Evolutionary conservation across 2,113 vertebrate species (phyloP).

Genomic region (Lipotes vexillifer): DNA sequence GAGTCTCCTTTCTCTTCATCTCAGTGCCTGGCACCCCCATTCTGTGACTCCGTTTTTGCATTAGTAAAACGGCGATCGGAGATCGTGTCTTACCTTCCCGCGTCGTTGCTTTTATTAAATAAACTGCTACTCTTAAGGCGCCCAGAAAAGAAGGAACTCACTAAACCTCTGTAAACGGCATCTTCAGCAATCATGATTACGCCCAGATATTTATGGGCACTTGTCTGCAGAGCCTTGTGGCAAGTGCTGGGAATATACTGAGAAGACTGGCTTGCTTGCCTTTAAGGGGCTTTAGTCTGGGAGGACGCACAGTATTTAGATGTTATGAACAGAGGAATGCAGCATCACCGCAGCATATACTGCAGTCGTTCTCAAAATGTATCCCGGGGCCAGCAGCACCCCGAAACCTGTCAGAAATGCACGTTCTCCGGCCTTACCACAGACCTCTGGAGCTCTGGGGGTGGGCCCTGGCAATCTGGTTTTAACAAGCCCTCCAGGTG

Average conservation of each 20-base stretch:
- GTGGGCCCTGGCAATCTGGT: background rate
- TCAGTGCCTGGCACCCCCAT: too few species aligned
- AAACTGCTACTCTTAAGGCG: background rate
- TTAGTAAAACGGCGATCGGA: background rate
- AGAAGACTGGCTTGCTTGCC: fast-evolving
- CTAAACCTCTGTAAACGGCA: fast-evolving
- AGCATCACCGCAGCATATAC: fast-evolving
- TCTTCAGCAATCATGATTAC: background rate
- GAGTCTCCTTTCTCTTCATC: background rate
- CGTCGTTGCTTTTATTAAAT: background rate
- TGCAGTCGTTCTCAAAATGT: fast-evolving
- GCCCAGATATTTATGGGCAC: background rate
- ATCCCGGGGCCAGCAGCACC: fast-evolving
- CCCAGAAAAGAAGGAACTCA: background rate
- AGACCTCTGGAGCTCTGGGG: background rate
- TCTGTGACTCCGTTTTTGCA: too few species aligned
- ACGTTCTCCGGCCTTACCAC: background rate
- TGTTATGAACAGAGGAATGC: fast-evolving
- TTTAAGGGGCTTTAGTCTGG: background rate
- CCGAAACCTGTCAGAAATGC: background rate
- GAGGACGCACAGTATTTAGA: fast-evolving
- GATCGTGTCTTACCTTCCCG: background rate
- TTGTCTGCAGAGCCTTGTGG: background rate
- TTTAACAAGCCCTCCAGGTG: background rate
- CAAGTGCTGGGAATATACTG: background rate